These are phyloP conservation scores for Drusus annulatus DNA, from an alignment of 1,140 invertebrate genomes.

Conservation along the genomic window DNA sequence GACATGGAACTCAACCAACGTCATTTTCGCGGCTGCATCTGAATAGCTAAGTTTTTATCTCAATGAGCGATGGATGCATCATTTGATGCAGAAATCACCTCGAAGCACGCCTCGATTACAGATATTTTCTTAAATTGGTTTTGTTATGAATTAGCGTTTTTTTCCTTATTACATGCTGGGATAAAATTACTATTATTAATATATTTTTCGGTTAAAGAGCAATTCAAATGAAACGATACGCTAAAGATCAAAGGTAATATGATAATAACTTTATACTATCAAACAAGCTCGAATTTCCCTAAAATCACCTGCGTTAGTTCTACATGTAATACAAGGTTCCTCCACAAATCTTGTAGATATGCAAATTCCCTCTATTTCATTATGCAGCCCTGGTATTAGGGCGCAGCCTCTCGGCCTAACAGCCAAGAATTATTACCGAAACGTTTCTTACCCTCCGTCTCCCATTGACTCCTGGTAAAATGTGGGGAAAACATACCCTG, in stretches of 20 bases:
- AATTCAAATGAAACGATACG: not conserved
- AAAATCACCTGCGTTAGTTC: conserved; percentile 18
- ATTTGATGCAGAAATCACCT: too few relatives aligned
- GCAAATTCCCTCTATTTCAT: conserved; percentile 57
- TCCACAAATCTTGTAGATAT: conserved; percentile 57
- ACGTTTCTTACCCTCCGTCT: conserved; percentile 36
- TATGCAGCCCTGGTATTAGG: conserved; percentile 50
- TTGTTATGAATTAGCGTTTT: too few relatives aligned
- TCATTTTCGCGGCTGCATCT: too few relatives aligned
- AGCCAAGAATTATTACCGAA: conserved; percentile 50
- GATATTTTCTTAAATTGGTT: too few relatives aligned
- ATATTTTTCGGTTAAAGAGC: too few relatives aligned
- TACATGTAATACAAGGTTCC: conserved; percentile 25
- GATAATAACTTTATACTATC: conserved; percentile 11
- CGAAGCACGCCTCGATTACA: too few relatives aligned
- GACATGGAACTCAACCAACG: too few relatives aligned
- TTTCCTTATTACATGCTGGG: too few relatives aligned
- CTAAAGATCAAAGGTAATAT: not conserved
- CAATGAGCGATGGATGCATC: too few relatives aligned
- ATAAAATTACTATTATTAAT: too few relatives aligned
- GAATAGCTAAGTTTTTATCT: too few relatives aligned
- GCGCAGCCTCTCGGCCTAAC: conserved; percentile 46
- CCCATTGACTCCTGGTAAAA: conserved; percentile 38
- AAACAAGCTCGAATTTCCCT: not conserved
- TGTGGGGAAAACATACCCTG: conserved; percentile 6